A percentile compares a stretch with the other conserved stretches of the same genome.
Conservation (phyloP, 1,140 invertebrate genomes). For the Heterodera schachtii region DNA sequence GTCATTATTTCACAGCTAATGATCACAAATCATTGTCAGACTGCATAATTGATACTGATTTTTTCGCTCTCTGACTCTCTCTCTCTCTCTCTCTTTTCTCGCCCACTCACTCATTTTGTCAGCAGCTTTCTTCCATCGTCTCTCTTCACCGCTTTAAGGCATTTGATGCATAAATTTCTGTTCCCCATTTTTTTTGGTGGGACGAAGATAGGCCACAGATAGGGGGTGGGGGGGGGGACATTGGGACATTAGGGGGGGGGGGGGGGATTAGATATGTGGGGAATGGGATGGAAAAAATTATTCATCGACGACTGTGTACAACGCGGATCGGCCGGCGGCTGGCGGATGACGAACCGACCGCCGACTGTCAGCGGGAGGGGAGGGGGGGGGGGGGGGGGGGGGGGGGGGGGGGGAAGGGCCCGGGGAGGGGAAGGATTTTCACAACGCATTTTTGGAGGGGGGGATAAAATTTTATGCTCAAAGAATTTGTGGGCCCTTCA, state of each 20-base stretch:
- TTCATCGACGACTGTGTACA: not conserved
- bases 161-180: not conserved
- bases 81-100: not conserved
- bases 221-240: not conserved
- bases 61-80: not conserved
- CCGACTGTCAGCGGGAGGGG: too few relatives aligned
- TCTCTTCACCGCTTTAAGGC: not conserved
- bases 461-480: not conserved
- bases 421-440: not conserved
- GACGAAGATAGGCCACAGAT: not conserved
- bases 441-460: not conserved
- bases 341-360: too few relatives aligned
- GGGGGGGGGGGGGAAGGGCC: too few relatives aligned
- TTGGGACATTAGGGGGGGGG: too few relatives aligned
- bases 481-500: not conserved
- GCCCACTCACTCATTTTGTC: too few relatives aligned
- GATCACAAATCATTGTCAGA: too few relatives aligned
- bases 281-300: constrained; percentile 1
- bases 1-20: too few relatives aligned
- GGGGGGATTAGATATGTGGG: not conserved
- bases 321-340: not conserved
- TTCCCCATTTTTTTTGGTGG: not conserved
- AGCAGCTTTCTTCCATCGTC: too few relatives aligned
- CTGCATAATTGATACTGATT: too few relatives aligned
- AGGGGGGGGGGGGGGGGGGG: too few relatives aligned